Percentiles rank a stretch among this genome's conserved stretches.
phyloP scores from a whole-genome alignment of 1,140 invertebrate genomes.

The Littorina saxatilis region DNA sequence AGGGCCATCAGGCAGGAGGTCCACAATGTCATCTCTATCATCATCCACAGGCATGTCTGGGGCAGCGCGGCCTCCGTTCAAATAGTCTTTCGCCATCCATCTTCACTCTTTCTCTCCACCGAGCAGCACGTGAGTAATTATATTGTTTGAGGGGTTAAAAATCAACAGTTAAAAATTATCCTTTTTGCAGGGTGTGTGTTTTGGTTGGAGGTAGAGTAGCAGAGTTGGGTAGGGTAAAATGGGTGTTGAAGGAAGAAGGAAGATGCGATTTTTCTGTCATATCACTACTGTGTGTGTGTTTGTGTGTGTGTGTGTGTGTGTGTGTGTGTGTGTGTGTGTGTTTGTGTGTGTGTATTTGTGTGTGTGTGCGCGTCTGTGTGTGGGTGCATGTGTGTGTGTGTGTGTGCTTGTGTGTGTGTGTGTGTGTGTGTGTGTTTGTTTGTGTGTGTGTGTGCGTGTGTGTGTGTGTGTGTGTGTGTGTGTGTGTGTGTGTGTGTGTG shows the following conservation, averaged over 20 bases:
- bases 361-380: no score
- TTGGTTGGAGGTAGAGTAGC: background rate
- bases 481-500: background rate
- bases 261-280: background rate
- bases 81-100: no score
- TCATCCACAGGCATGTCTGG: background rate
- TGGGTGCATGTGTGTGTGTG: no score
- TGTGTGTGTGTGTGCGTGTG: no score
- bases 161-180: no score
- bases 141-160: background rate
- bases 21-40: background rate
- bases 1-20: background rate
- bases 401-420: no score
- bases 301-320: no score
- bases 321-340: no score
- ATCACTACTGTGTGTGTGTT: background rate
- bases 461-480: background rate
- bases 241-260: background rate
- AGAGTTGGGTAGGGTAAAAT: background rate
- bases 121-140: background rate
- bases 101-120: background rate
- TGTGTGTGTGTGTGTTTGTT: no score
- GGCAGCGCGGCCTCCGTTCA: background rate
- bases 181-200: background rate
- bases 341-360: no score